These are phyloP conservation scores for Parasteatoda tepidariorum DNA, from an alignment of 1,140 invertebrate species.

Conservation along the genomic window DNA sequence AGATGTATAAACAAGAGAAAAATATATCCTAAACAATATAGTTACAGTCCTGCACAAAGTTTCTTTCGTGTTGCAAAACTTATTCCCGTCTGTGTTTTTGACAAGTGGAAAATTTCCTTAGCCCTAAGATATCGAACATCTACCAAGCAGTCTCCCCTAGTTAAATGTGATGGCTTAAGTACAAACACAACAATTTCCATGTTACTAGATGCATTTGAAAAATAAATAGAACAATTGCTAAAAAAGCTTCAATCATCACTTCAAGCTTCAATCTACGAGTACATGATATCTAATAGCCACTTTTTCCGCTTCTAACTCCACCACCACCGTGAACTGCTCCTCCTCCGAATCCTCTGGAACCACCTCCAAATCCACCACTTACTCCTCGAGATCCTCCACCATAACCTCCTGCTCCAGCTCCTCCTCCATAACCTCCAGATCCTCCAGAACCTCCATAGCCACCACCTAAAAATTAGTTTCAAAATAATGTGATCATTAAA, in stretches of 20 bases:
- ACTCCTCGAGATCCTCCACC: conserved; percentile 53
- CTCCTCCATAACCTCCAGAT: conserved; percentile 43
- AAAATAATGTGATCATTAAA: background rate
- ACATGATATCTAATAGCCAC: conserved; percentile 8
- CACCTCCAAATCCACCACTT: conserved; percentile 51
- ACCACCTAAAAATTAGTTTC: conserved; percentile 4
- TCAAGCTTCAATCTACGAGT: background rate
- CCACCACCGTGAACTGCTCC: conserved; percentile 11
- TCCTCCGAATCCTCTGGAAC: conserved; percentile 22
- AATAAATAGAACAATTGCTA: background rate
- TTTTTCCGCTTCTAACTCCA: conserved; percentile 19
- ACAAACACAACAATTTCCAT: too few species aligned
- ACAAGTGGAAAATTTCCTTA: too few species aligned
- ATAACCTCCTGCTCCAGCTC: conserved; percentile 40
- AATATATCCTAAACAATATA: too few species aligned
- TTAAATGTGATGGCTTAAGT: too few species aligned
- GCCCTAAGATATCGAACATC: too few species aligned
- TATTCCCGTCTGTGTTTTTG: too few species aligned
- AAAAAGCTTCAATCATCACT: background rate
- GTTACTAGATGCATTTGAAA: background rate
- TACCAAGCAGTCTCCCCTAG: too few species aligned
- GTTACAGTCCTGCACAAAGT: too few species aligned
- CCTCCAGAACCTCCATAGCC: conserved; percentile 30
- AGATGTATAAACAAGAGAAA: too few species aligned
- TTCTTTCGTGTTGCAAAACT: too few species aligned